Evolutionary conservation across 2,113 vertebrate genomes (phyloP).

Genomic region (Megaceryle maxima): DNA sequence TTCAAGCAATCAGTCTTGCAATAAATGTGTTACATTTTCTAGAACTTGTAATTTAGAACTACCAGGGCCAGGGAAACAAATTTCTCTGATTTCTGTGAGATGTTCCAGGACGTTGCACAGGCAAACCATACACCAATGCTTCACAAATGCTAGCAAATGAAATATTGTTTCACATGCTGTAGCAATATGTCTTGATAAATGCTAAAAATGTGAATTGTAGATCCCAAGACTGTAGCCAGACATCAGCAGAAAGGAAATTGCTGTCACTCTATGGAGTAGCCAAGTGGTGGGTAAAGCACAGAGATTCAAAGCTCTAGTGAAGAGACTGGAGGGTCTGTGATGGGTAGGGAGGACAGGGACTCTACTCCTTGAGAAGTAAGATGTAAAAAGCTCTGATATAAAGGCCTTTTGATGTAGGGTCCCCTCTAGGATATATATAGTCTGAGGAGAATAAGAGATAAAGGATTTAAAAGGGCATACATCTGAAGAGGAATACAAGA

Average conservation of each 20-base stretch:
- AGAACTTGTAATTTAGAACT: not conserved
- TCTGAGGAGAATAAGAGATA: not conserved
- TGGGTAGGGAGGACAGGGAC: not conserved
- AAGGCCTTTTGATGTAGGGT: not conserved
- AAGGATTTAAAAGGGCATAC: not conserved
- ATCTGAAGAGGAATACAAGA: not conserved
- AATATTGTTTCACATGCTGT: not conserved
- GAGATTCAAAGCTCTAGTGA: not conserved
- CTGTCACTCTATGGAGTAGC: too few species aligned
- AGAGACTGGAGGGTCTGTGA: not conserved
- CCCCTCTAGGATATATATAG: not conserved
- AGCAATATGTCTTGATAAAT: not conserved
- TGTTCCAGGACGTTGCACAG: not conserved
- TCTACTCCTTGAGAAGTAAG: not conserved
- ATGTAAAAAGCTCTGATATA: not conserved
- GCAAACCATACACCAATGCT: not conserved
- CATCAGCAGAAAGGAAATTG: not conserved
- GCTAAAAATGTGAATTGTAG: not conserved
- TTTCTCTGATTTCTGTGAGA: not conserved
- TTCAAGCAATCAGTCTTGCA: not conserved
- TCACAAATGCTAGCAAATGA: not conserved
- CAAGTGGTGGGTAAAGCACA: not conserved
- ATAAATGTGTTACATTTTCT: not conserved
- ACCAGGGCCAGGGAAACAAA: not conserved
- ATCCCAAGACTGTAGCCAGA: not conserved